These are phyloP conservation scores for Donacobius atricapilla DNA, from an alignment of 2,113 vertebrate genomes.

Conservation along the genomic window DNA sequence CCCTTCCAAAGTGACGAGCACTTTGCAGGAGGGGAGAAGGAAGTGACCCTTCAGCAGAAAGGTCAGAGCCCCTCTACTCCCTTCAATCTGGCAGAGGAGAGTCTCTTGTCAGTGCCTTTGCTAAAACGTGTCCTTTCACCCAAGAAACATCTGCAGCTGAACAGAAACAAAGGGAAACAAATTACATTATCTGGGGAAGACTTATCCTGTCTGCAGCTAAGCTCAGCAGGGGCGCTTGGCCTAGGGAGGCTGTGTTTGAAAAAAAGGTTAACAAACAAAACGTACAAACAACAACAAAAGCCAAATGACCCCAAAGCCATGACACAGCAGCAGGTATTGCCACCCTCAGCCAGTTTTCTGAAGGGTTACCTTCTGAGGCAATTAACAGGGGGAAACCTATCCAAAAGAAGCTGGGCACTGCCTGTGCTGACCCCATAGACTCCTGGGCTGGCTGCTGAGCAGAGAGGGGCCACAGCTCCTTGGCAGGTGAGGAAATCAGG, in stretches of 20 bases:
- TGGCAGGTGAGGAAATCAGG: not conserved
- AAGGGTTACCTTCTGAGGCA: not conserved
- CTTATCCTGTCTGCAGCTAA: not conserved
- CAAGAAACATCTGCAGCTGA: not conserved
- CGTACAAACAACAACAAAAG: not conserved
- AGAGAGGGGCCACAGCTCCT: not conserved
- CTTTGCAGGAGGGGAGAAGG: not conserved
- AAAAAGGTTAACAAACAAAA: not conserved
- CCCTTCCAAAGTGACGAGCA: slow-evolving; percentile 13
- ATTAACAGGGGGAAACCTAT: not conserved
- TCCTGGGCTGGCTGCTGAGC: not conserved
- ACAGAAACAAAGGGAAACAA: slow-evolving; percentile 1
- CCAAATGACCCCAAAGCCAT: not conserved
- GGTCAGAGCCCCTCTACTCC: not conserved
- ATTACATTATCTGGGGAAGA: not conserved
- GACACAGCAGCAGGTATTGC: not conserved
- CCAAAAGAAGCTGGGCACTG: not conserved
- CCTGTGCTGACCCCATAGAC: not conserved
- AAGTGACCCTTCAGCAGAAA: not conserved
- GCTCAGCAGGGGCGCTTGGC: not conserved
- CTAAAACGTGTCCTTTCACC: not conserved
- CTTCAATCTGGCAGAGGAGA: not conserved
- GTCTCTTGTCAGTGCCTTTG: slow-evolving; percentile 41
- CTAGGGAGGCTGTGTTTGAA: not conserved
- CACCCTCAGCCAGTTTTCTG: not conserved